Evolutionary conservation across 1,140 invertebrate species (phyloP).

Genomic region (Cheumatopsyche charites): DNA sequence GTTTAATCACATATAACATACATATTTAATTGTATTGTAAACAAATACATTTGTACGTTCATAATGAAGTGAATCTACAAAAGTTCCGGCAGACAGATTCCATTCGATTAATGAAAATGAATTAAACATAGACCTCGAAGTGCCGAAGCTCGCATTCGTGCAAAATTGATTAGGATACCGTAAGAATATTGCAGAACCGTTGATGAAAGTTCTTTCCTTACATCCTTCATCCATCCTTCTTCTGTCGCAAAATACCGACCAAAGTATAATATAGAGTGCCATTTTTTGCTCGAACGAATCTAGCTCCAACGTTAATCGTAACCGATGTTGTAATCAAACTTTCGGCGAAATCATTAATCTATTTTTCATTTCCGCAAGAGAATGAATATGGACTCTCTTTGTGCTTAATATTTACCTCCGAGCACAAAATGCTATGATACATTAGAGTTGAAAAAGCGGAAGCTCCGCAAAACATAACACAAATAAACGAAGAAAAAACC

Average conservation of each 20-base stretch:
- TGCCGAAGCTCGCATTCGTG: conserved; percentile 10
- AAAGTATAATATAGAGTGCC: background rate
- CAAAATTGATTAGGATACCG: conserved; percentile 34
- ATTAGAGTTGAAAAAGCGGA: conserved; percentile 12
- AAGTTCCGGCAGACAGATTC: conserved; percentile 3
- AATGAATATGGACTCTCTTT: conserved; percentile 15
- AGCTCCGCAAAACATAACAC: conserved; percentile 7
- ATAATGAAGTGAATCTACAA: conserved; percentile 10
- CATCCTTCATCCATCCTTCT: conserved; percentile 11
- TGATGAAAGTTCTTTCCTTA: background rate
- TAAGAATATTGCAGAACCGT: conserved; percentile 15
- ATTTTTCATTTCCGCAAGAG: conserved; percentile 18
- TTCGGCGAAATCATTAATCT: conserved; percentile 6
- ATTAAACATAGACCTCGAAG: conserved; percentile 36
- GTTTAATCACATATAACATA: too few relatives aligned
- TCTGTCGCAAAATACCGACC: too few relatives aligned
- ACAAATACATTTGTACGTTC: background rate
- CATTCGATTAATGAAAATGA: conserved; percentile 45
- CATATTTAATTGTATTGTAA: too few relatives aligned
- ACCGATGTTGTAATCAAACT: conserved; percentile 7
- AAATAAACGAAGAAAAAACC: background rate
- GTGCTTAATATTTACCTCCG: conserved; percentile 1
- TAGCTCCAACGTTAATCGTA: background rate
- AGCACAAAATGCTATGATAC: conserved; percentile 1
- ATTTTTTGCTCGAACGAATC: conserved; percentile 2